Evolutionary conservation across 2,888 invertebrate species (phyloP).

Genomic region (Sycophila texana): DNA sequence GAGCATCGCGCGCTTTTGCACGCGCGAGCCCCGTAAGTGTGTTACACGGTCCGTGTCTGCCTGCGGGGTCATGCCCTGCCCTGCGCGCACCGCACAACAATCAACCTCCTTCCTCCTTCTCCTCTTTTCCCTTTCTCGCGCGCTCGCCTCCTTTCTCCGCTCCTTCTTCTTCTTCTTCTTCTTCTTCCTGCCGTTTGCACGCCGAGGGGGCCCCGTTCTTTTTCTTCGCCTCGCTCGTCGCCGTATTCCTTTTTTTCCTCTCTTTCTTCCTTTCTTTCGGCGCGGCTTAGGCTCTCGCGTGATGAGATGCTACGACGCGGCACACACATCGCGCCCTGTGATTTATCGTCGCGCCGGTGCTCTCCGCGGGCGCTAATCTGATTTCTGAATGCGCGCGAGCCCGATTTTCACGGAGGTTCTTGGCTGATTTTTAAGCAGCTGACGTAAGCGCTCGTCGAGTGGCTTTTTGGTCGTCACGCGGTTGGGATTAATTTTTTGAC

Average conservation of each 20-base stretch:
- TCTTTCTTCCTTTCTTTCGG: slow-evolving; percentile 43
- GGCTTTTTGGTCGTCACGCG: too few species aligned
- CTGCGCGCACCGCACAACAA: slow-evolving; percentile 67
- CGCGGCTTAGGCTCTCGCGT: slow-evolving; percentile 61
- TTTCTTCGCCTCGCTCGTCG: slow-evolving; percentile 31
- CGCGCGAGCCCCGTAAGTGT: slow-evolving; percentile 37
- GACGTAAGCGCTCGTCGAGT: background rate
- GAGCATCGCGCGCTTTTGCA: background rate
- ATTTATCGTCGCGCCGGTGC: slow-evolving; percentile 34
- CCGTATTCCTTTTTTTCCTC: slow-evolving; percentile 26
- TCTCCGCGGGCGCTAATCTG: slow-evolving; percentile 30
- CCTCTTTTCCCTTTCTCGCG: slow-evolving; percentile 62
- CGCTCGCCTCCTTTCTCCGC: slow-evolving; percentile 49
- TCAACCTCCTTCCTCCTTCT: slow-evolving; percentile 60
- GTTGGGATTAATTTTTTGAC: too few species aligned
- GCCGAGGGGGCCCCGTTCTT: slow-evolving; percentile 16
- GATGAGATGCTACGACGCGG: slow-evolving; percentile 35
- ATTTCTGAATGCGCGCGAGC: slow-evolving; percentile 16
- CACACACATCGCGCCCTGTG: slow-evolving; percentile 23
- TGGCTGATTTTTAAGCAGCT: slow-evolving; percentile 30
- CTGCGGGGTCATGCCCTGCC: slow-evolving; percentile 74
- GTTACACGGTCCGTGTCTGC: slow-evolving; percentile 61
- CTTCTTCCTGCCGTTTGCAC: slow-evolving; percentile 31
- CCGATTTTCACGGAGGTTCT: background rate
- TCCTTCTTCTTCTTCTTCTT: slow-evolving; percentile 57